Base-by-base conservation (phyloP, 2,888 invertebrate species). In the Hoplodrina ambigua region DNA sequence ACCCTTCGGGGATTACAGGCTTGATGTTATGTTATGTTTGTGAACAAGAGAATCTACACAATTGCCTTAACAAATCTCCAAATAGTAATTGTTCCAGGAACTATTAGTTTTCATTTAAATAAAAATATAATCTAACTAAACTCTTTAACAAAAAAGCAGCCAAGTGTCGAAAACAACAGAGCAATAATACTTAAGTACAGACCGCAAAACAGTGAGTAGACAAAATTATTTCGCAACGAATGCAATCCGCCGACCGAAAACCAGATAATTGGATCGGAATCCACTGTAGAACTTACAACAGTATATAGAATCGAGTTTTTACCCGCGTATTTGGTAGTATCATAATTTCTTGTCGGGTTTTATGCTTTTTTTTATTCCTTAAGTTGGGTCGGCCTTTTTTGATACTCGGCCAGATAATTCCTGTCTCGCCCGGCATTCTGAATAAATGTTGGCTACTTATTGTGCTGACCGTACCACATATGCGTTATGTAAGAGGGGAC, bases 271-370 rank as follows among this genome's bases (percentile, higher is more conserved):
- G 89, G 88, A 78, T 84, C 72, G 83, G 85, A 86, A 87, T 88
- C 80, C 87, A 69, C 84, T 84, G 89, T 86, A 88, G 85, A 83
- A 87, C 85, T 86, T 78, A 86, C 87, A 85, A 77, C 83, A 81
- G 81, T 88, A 86, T 86, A 88, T 85, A 86, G 85, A 84, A 87
- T 88, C 88, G 88, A 88, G 88, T 93, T 94, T 94, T 94, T 94
- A 87, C 82, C 74, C 87, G 89, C 93, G 91, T 93, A 94, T 94
- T 94, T 93, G 94, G 94, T 92, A 90, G 93, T 93, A 94, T 94
- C 94, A 94, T 94, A 94, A 94, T 91, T 95, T 94, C 94, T 94
- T 95, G 93, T 91, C 89, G 88, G 81, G 83, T 82, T 85, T 83
- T 87, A 83, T 88, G 82, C 85, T 82, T 84, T 86, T 89, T 68